Evolutionary conservation across 1,140 invertebrate species (phyloP).

Genomic region (Hirudo medicinalis): DNA sequence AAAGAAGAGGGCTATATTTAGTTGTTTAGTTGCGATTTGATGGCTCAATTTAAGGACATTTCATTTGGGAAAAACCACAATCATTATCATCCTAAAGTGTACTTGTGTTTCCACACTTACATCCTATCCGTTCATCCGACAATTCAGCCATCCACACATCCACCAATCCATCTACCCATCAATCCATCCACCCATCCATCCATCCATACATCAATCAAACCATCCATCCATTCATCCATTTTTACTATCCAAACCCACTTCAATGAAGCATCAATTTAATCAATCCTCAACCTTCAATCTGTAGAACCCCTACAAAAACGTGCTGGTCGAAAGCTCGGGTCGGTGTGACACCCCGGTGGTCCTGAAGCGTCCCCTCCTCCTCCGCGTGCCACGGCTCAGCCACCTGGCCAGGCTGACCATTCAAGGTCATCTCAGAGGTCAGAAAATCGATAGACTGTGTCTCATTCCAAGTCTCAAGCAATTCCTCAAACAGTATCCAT

Average conservation of each 20-base stretch:
- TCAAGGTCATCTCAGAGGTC: slow-evolving; percentile 2
- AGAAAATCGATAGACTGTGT: neutral
- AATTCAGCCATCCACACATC: too few species aligned
- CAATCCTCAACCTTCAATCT: neutral
- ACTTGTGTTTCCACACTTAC: too few species aligned
- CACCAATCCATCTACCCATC: neutral
- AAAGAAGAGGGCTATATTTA: too few species aligned
- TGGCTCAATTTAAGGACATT: too few species aligned
- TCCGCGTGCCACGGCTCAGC: neutral
- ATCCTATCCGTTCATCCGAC: too few species aligned
- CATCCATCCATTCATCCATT: neutral
- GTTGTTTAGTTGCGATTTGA: too few species aligned
- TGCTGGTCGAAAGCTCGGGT: slow-evolving; percentile 14
- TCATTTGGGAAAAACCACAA: too few species aligned
- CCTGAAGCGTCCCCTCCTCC: neutral
- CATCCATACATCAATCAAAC: neutral
- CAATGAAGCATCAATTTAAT: neutral
- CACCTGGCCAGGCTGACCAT: slow-evolving; percentile 7
- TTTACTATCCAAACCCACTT: neutral
- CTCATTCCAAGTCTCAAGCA: slow-evolving; percentile 7
- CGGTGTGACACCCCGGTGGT: slow-evolving; percentile 14
- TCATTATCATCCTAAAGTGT: too few species aligned
- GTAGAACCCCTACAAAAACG: slow-evolving; percentile 2
- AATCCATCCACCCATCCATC: neutral
- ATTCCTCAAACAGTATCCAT: slow-evolving; percentile 9